A percentile compares a stretch with the other conserved stretches of the same genome.
These are phyloP conservation scores for Huso huso DNA, from an alignment of 2,797 vertebrate genomes.

Conservation along the genomic window DNA sequence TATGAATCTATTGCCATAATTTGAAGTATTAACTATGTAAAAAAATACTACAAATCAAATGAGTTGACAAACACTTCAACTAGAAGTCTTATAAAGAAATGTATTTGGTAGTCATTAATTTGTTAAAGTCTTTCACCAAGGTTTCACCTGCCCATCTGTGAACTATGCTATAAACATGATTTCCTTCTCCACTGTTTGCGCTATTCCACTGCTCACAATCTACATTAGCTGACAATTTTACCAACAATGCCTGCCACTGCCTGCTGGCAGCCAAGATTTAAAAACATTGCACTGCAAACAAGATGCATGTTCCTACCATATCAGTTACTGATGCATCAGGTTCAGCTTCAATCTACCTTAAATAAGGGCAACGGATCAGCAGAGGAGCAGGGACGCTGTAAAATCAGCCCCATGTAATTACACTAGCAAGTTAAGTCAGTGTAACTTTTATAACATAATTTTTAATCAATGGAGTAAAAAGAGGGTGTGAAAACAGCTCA, in stretches of 20 bases:
- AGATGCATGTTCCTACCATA: conserved; percentile 9
- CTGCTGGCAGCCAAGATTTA: conserved; percentile 32
- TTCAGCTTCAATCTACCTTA: conserved; percentile 6
- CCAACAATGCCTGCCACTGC: conserved; percentile 16
- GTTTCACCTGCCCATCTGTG: conserved; percentile 36
- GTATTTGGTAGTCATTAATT: too few relatives aligned
- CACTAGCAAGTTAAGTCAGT: too few relatives aligned
- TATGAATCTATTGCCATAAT: too few relatives aligned
- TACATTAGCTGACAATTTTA: conserved; percentile 5
- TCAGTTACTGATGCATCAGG: conserved; percentile 6
- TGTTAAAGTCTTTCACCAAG: not conserved
- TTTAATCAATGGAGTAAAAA: not conserved
- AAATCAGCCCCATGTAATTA: too few relatives aligned
- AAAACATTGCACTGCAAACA: conserved; percentile 9
- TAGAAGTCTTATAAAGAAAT: too few relatives aligned
- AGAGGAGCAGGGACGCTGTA: not conserved
- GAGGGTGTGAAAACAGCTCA: not conserved
- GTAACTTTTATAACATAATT: too few relatives aligned
- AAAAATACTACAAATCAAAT: too few relatives aligned
- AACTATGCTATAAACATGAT: conserved; percentile 15
- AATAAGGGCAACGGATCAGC: conserved; percentile 6
- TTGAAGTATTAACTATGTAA: too few relatives aligned
- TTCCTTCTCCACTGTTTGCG: conserved; percentile 17
- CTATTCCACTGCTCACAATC: conserved; percentile 25
- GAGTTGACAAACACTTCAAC: too few relatives aligned